Evolutionary conservation across 2,888 invertebrate species (phyloP), one percentile per base, ranked within the genome.

Genomic region (Geophilus truncorum): DNA sequence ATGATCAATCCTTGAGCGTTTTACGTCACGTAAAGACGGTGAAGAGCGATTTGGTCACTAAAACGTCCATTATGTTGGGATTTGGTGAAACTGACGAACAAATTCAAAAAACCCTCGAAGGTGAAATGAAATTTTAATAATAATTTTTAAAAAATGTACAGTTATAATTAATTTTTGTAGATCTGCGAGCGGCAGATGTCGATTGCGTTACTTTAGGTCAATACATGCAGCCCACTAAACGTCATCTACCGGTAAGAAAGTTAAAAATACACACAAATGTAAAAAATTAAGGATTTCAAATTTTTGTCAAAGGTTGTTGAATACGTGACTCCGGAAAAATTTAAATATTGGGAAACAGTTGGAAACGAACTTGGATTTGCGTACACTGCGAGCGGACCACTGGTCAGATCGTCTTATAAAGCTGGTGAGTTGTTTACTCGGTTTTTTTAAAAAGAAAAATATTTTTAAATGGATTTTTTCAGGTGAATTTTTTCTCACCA

Each of bases 171-270:
- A 10, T 77, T 21, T 0, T 0, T 85, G 1, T 87, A 92, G 97
- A 98, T 89, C 89, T 98, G 77, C 91, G 93, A 81, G 88, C 88
- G 30, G 91, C 90, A 0, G 94, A 92, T 40, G 98, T 99, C 0
- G 98, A 98, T 87, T 98, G 98, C 86, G 87, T 99, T 0, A 99
- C 99, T 0, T 89, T 99, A 5, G 99, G 99, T 0, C 99, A 99
- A 86, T 99, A 99, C 88, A 99, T 99, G 98, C 99, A 99, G 87
- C 99, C 99, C 0, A 99, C 98, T 0, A 98, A 96, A 86, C 90
- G 93, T 9, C 99, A 99, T 87, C 89, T 99, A 30, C 95, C 94
- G 89, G 90, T 88, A 51, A 82, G n/a, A n/a, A n/a, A n/a, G n/a
- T n/a, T n/a, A n/a, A n/a, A n/a, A n/a, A n/a, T n/a, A n/a, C n/a